Evolutionary conservation across 2,113 vertebrate genomes (phyloP).

Genomic region (Taurulus bubalis): DNA sequence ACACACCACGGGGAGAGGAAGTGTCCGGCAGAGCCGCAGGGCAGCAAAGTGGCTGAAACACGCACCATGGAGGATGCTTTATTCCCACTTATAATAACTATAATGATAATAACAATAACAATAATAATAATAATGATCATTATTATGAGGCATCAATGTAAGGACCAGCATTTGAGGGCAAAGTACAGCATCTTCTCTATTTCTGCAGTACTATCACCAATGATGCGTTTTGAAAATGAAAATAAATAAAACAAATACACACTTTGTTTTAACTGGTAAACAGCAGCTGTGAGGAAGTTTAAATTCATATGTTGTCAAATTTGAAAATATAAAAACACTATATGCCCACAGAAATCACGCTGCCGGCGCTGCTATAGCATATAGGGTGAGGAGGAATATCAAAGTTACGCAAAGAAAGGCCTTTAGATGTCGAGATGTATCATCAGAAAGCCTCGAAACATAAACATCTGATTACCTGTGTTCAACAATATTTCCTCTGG

Average conservation of each 20-base stretch:
- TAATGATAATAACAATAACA: background rate
- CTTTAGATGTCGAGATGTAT: background rate
- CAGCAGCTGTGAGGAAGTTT: conserved; percentile 42
- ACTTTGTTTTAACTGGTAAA: background rate
- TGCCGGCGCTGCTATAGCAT: background rate
- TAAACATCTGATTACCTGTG: conserved; percentile 64
- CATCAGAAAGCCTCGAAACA: conserved; percentile 25
- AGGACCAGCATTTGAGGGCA: conserved; percentile 4
- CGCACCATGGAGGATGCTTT: conserved; percentile 38
- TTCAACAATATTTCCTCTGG: conserved; percentile 43
- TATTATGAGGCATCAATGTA: conserved; percentile 17
- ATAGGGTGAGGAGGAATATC: background rate
- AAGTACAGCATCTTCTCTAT: background rate
- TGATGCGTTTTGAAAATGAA: background rate
- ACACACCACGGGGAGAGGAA: conserved; percentile 22
- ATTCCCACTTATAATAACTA: conserved; percentile 18
- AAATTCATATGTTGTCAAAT: background rate
- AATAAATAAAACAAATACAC: background rate
- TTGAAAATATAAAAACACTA: conserved; percentile 13
- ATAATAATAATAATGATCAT: background rate
- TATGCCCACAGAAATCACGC: background rate
- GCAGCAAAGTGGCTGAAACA: conserved; percentile 43
- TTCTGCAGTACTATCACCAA: too few species aligned
- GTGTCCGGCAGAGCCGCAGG: conserved; percentile 22
- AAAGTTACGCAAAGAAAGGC: conserved; percentile 44